Conservation (phyloP, 2,113 vertebrate species). For the Cynoglossus semilaevis region DNA sequence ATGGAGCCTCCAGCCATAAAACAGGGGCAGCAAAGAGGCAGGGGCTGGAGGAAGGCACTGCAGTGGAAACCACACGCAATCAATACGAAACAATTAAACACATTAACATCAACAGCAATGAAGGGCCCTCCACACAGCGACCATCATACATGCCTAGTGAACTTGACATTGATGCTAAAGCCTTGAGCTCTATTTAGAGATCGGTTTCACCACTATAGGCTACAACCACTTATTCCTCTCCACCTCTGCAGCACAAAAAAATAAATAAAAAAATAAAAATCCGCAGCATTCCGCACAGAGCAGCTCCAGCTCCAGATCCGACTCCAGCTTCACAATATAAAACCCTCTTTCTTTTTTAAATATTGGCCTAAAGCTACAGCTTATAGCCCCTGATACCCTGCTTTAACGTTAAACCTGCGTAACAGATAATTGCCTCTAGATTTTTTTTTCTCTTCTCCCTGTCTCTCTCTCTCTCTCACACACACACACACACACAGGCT, state of each 20-base stretch:
- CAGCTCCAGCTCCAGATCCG: slow-evolving; percentile 48
- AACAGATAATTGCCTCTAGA: slow-evolving; percentile 66
- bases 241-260: slow-evolving; percentile 51
- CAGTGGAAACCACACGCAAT: slow-evolving; percentile 68
- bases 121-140: slow-evolving; percentile 57
- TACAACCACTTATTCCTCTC: slow-evolving; percentile 61
- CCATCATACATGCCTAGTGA: slow-evolving; percentile 67
- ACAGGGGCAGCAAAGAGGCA: slow-evolving; percentile 11
- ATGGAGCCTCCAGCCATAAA: slow-evolving; percentile 72
- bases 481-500: slow-evolving; percentile 17
- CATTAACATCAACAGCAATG: slow-evolving; percentile 74
- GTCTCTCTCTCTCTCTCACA: slow-evolving; percentile 22
- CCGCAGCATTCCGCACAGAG: slow-evolving; percentile 61
- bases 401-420: slow-evolving; percentile 64
- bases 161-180: slow-evolving; percentile 71
- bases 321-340: slow-evolving; percentile 60
- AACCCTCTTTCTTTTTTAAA: slow-evolving; percentile 66
- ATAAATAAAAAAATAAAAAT: not conserved
- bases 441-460: slow-evolving; percentile 35
- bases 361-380: slow-evolving; percentile 69
- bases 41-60: slow-evolving; percentile 48
- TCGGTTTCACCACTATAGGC: slow-evolving; percentile 34
- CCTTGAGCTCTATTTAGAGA: slow-evolving; percentile 53
- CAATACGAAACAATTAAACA: slow-evolving; percentile 80
- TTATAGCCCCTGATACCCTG: slow-evolving; percentile 61